A percentile compares a stretch with the other conserved stretches of the same genome.
Conservation (phyloP, 92 coral and sea anemone species). For the Epizoanthus illoricatus region DNA sequence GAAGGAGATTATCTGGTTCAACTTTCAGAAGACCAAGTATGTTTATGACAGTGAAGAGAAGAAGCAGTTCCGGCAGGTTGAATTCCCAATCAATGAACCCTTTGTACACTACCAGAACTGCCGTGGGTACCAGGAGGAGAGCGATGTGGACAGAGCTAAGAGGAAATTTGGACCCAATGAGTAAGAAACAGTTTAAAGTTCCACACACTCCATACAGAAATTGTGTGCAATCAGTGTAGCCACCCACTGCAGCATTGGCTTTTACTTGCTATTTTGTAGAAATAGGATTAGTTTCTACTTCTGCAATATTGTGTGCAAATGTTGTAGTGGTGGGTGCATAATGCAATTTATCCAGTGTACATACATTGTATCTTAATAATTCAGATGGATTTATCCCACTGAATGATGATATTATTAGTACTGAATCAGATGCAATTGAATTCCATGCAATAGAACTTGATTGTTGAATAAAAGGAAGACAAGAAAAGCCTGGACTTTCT, state of each 20-base stretch:
- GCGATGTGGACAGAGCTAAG: constrained; percentile 61
- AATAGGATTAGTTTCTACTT: too few relatives aligned
- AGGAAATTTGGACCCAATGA: constrained; percentile 86
- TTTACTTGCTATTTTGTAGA: too few relatives aligned
- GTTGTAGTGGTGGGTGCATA: too few relatives aligned
- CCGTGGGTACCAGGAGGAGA: constrained; percentile 93
- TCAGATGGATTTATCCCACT: too few relatives aligned
- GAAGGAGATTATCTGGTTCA: constrained; percentile 83
- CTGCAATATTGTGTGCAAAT: too few relatives aligned
- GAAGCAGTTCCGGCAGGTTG: constrained; percentile 85
- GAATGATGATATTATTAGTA: too few relatives aligned
- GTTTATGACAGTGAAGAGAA: constrained; percentile 95
- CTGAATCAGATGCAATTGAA: too few relatives aligned
- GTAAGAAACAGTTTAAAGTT: constrained; percentile 41
- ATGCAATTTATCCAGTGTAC: too few relatives aligned
- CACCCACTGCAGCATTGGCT: neutral
- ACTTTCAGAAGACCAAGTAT: constrained; percentile 95
- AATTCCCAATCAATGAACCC: constrained; percentile 85
- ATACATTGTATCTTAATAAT: too few relatives aligned
- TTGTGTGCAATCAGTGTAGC: neutral
- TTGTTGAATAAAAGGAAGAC: neutral
- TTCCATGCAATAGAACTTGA: too few relatives aligned
- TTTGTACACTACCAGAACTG: constrained; percentile 77
- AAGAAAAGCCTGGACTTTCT: too few relatives aligned
- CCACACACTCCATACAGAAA: neutral